Conservation (phyloP, 2,888 invertebrate genomes). For the Microctonus hyperodae region DNA sequence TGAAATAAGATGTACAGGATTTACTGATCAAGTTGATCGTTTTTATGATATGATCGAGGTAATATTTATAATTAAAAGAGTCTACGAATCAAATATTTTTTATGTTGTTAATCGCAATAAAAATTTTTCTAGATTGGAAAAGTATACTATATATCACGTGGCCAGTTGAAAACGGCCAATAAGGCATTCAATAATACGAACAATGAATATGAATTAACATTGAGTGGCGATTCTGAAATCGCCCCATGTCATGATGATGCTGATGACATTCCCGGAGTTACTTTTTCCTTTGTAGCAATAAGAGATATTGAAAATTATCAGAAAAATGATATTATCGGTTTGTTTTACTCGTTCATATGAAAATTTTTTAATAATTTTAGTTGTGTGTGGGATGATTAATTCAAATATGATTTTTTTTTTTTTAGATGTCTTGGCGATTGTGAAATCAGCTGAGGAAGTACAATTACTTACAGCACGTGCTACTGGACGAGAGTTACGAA, state of each 20-base stretch:
- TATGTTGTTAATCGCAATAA: background rate
- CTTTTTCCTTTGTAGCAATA: conserved; percentile 66
- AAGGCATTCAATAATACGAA: conserved; percentile 84
- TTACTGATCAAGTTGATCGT: conserved; percentile 86
- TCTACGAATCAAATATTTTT: too few relatives aligned
- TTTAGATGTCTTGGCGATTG: conserved; percentile 89
- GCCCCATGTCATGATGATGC: conserved; percentile 61
- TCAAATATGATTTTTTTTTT: conserved; percentile 37
- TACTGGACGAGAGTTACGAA: conserved; percentile 84
- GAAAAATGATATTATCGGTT: conserved; percentile 77
- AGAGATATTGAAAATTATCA: conserved; percentile 74
- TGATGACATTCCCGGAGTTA: conserved; percentile 75
- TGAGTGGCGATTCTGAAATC: conserved; percentile 75
- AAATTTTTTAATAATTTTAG: background rate
- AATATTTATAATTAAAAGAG: too few relatives aligned
- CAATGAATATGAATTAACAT: conserved; percentile 96
- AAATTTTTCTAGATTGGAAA: conserved; percentile 71
- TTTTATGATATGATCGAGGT: conserved; percentile 90
- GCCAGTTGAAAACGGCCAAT: conserved; percentile 90
- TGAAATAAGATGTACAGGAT: conserved; percentile 92
- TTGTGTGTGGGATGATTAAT: background rate
- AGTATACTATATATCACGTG: conserved; percentile 87
- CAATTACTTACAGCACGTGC: conserved; percentile 75
- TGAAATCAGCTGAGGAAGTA: conserved; percentile 76
- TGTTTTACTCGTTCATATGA: conserved; percentile 47